Evolutionary conservation across 2,888 invertebrate genomes (phyloP), one percentile per base, ranked within the genome.

Genomic region (Argyresthia goedartella): DNA sequence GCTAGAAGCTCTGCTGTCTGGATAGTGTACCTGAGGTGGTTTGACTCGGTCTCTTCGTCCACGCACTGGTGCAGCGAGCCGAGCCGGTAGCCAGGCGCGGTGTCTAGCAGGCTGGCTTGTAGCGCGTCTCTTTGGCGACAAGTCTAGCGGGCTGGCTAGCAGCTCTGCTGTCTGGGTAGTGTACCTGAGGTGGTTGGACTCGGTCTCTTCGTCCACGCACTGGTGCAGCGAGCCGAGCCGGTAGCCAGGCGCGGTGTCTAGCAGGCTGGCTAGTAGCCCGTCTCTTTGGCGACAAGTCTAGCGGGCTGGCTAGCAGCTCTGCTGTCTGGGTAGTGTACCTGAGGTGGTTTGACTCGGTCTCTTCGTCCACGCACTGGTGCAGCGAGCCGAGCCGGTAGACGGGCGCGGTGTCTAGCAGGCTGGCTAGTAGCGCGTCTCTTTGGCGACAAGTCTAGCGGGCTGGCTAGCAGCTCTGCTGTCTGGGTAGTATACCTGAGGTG

Each of bases 101-200:
- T 97, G 81, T 99, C 99, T 61, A 99, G 78, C 48, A 99, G 77
- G 0, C 99, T 97, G 0, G 99, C 98, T 55, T 99, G 80, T 54
- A 99, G 79, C 0, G 98, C 95, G 80, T 99, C 99, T 62, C 99
- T 93, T n/a, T n/a, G n/a, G n/a, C n/a, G n/a, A n/a, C n/a, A n/a
- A n/a, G n/a, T n/a, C n/a, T n/a, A n/a, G n/a, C n/a, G n/a, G n/a
- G n/a, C n/a, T n/a, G n/a, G n/a, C n/a, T n/a, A n/a, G n/a, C n/a
- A n/a, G n/a, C n/a, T n/a, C n/a, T n/a, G n/a, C n/a, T n/a, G n/a
- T n/a, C n/a, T n/a, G n/a, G n/a, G n/a, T n/a, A n/a, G n/a, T 36
- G 36, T 50, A 85, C 87, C 95, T 94, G 54, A 98, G 89, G 59
- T 98, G 95, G 64, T 93, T 92, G 54, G 94, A 93, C 84, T 99